These are phyloP conservation scores for Phalangium opilio DNA, from an alignment of 2,888 invertebrate species.

Conservation along the genomic window DNA sequence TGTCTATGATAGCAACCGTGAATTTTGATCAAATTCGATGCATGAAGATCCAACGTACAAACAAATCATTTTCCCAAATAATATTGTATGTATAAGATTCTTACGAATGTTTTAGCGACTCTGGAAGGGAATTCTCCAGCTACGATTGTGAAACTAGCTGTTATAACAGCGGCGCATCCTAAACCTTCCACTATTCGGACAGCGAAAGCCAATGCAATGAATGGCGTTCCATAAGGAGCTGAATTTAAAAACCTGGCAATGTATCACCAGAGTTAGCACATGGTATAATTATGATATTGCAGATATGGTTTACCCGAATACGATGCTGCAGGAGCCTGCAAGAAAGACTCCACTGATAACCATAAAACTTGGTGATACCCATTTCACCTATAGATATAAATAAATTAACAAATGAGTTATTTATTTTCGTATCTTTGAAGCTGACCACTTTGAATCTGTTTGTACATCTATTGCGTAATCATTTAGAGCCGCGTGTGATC, in stretches of 20 bases:
- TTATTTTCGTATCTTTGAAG: no score
- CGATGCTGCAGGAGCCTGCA: neutral
- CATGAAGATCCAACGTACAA: no score
- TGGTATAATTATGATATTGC: no score
- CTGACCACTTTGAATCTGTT: no score
- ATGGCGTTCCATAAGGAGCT: slow-evolving; percentile 41
- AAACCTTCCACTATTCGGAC: slow-evolving; percentile 67
- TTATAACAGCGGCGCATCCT: slow-evolving; percentile 71
- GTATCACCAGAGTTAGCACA: neutral
- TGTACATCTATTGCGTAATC: no score
- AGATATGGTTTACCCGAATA: neutral
- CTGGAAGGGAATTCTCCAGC: slow-evolving; percentile 75
- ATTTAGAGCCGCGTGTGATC: no score
- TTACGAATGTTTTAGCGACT: slow-evolving; percentile 68
- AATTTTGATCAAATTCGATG: no score
- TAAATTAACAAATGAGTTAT: no score
- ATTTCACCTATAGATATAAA: neutral
- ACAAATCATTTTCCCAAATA: no score
- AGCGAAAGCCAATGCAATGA: slow-evolving; percentile 58
- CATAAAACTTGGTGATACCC: neutral
- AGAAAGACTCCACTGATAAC: neutral
- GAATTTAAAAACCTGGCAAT: slow-evolving; percentile 25
- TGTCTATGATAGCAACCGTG: no score
- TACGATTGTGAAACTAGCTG: slow-evolving; percentile 71
- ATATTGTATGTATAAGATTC: no score